phyloP scores from a whole-genome alignment of 1,140 invertebrate species.

The Acromyrmex heyeri region DNA sequence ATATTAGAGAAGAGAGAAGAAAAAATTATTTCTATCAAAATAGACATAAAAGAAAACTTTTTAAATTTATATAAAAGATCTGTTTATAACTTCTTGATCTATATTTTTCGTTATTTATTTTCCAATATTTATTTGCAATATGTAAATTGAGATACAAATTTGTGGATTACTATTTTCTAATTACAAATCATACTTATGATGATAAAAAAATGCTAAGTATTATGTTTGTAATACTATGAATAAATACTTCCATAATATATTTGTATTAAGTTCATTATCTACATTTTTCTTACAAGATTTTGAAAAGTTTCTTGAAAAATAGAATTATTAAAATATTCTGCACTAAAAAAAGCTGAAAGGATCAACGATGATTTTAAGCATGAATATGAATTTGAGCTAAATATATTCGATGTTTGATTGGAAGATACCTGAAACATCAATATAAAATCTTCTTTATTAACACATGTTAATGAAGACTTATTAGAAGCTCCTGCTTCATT shows the following conservation, averaged over 20 bases:
- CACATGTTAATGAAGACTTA: slow-evolving; percentile 17
- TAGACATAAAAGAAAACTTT: too few relatives aligned
- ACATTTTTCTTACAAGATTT: too few relatives aligned
- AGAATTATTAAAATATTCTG: not conserved
- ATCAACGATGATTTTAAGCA: not conserved
- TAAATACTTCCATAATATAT: too few relatives aligned
- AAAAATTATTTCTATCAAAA: too few relatives aligned
- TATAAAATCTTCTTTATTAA: slow-evolving; percentile 30
- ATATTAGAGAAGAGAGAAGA: too few relatives aligned
- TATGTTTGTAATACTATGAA: not conserved
- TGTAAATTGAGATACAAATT: not conserved
- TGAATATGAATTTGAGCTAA: slow-evolving; percentile 15
- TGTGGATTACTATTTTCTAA: not conserved
- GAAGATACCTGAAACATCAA: not conserved
- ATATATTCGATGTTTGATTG: slow-evolving; percentile 5
- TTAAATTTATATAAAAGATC: not conserved
- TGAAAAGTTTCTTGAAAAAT: not conserved
- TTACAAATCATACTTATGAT: not conserved
- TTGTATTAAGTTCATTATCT: not conserved
- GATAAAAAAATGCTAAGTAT: not conserved
- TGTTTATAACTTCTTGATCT: not conserved
- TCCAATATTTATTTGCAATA: not conserved
- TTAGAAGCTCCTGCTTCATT: slow-evolving; percentile 20
- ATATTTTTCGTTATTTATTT: not conserved
- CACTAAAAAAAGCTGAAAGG: not conserved